Base-by-base conservation (phyloP, 2,888 invertebrate genomes). In the Busseola fusca region DNA sequence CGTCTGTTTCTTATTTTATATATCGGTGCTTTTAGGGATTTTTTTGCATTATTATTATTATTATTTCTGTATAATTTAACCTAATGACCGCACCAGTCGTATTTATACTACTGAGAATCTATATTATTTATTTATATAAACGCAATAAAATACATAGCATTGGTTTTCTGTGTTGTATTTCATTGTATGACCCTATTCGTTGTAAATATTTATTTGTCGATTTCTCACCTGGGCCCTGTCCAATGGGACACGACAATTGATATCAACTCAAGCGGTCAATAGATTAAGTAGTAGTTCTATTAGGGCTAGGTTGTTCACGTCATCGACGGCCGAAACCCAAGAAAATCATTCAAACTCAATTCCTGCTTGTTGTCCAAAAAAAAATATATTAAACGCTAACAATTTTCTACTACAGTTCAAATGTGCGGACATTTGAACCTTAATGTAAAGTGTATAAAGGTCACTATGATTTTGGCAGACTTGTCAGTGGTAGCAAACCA, bases 341-440 rank as follows among this genome's bases (percentile, higher is more conserved):
- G 1, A 18, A 40, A 18, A 42, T 18, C 18, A 27, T 59, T 25
- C 10, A 6, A 18, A 27, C 7, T 42, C 7, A 42, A 60, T 18
- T 12, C 12, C 6, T 25, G 40, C 10, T 25, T 18, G 10, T 25
- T 59, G 6, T 12, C 25, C 2, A 59, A 40, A 34, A 9, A 58
- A 9, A 1, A n/a, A n/a, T n/a, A 9, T 0, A 4, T n/a, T 16
- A 14, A 34, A 16, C 0, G 10, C 6, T 14, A 25, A n/a, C 16
- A 5, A 9, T 16, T 25, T 18, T 40, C 12, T 25, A 12, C 10
- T 40, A 0, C 40, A 59, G 37, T 37, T 37, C 7, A 59, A 59
- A 34, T 4, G n/a, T n/a, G 14, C 1, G 14, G n/a, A n/a, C n/a
- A n/a, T n/a, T n/a, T n/a, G n/a, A 42, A 16, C 42, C 16, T 42